phyloP scores from a whole-genome alignment of 2,113 vertebrate species.

The Barnardius zonarius region DNA sequence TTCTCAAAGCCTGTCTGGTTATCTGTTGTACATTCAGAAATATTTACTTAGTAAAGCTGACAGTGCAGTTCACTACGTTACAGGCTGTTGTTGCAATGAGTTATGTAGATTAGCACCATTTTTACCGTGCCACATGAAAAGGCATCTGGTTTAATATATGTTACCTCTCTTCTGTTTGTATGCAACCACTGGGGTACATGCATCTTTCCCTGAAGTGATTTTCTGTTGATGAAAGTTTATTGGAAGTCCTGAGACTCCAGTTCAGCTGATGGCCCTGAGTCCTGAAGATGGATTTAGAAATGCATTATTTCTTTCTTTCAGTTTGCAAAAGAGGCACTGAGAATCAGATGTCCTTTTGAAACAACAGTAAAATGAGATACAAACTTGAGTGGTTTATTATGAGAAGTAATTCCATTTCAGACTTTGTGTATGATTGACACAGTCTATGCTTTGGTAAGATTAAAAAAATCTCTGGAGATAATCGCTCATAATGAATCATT shows the following conservation, averaged over 20 bases:
- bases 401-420: constrained; percentile 45
- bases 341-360: constrained; percentile 15
- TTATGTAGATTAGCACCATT: not conserved
- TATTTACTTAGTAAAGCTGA: constrained; percentile 2
- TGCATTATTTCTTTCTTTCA: not conserved
- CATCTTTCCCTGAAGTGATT: constrained; percentile 33
- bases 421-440: constrained; percentile 51
- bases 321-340: not conserved
- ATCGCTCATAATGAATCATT: constrained; percentile 63
- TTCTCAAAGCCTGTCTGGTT: not conserved
- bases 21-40: not conserved
- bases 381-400: constrained; percentile 36
- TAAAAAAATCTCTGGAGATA: constrained; percentile 62
- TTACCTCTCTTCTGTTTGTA: not conserved
- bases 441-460: constrained; percentile 55
- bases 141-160: not conserved
- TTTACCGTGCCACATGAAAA: not conserved
- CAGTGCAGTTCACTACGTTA: not conserved
- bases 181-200: not conserved
- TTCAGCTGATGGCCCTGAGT: constrained; percentile 15
- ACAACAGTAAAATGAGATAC: constrained; percentile 18
- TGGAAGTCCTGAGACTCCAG: constrained; percentile 22
- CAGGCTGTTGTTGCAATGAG: not conserved
- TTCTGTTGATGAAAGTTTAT: constrained; percentile 51
- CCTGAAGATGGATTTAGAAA: constrained; percentile 15